Conservation (phyloP, 2,797 vertebrate species). For the Ctenosaura bakeri region DNA sequence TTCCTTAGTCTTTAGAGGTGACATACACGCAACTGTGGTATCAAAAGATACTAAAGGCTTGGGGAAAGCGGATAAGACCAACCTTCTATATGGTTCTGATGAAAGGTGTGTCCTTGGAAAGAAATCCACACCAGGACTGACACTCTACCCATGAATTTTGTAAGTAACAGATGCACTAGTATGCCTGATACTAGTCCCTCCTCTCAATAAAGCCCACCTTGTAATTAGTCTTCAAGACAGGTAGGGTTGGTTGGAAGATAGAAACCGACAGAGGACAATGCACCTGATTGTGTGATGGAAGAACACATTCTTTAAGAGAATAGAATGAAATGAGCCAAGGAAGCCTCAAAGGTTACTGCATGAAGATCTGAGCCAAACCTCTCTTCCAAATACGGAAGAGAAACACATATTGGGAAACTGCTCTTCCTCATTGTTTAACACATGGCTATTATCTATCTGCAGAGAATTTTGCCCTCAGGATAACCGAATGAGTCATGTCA, state of each 20-base stretch:
- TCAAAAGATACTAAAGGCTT: background rate
- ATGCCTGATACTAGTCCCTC: background rate
- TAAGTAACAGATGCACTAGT: background rate
- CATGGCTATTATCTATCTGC: background rate
- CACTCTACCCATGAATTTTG: background rate
- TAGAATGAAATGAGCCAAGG: background rate
- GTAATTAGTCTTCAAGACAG: background rate
- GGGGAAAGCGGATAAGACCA: too few species aligned
- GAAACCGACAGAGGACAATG: background rate
- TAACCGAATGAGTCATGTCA: background rate
- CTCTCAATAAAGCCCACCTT: background rate
- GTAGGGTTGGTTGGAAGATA: background rate
- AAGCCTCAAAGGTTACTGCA: background rate
- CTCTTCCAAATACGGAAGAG: background rate
- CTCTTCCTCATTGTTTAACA: background rate
- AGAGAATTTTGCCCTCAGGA: background rate
- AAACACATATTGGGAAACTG: background rate
- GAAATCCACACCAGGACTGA: background rate
- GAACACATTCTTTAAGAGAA: background rate
- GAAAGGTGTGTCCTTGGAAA: background rate
- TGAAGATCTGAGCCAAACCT: background rate
- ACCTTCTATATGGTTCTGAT: too few species aligned
- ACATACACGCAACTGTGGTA: background rate
- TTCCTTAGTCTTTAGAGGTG: background rate
- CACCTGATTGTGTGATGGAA: background rate